Evolutionary conservation across 2,888 invertebrate species (phyloP).

Genomic region (Drosophila rubida): DNA sequence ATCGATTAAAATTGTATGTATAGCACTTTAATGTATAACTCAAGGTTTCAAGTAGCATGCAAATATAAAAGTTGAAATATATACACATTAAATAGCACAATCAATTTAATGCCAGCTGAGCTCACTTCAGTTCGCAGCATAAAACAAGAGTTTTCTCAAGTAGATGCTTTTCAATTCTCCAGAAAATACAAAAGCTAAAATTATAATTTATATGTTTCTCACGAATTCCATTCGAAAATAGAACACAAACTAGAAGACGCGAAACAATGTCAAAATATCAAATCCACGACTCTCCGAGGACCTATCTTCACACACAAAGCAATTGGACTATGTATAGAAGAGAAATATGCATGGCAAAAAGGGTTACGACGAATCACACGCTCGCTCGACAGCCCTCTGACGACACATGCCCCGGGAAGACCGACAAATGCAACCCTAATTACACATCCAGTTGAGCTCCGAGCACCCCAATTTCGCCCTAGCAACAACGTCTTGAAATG

Average conservation of each 20-base stretch:
- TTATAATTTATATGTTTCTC: not conserved
- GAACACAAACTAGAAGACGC: not conserved
- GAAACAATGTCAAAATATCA: not conserved
- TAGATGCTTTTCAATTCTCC: not conserved
- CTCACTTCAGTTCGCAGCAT: not conserved
- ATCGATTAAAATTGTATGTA: not conserved
- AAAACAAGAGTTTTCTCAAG: not conserved
- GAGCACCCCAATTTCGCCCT: conserved; percentile 21
- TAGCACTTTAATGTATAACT: not conserved
- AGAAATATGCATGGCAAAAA: not conserved
- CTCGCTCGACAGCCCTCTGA: conserved; percentile 34
- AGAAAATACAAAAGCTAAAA: not conserved
- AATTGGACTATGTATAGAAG: not conserved
- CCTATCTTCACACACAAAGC: not conserved
- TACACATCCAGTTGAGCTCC: conserved; percentile 24
- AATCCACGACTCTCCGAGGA: conserved; percentile 1
- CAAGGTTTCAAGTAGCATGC: not conserved
- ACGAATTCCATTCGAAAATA: not conserved
- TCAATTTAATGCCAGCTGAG: not conserved
- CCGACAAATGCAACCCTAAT: conserved; percentile 67
- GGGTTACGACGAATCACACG: conserved; percentile 30
- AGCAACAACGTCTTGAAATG: not conserved
- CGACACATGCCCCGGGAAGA: conserved; percentile 15
- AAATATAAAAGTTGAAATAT: not conserved
- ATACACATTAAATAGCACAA: not conserved